Base-by-base conservation (phyloP, 2,888 invertebrate species). In the Pecten maximus region DNA sequence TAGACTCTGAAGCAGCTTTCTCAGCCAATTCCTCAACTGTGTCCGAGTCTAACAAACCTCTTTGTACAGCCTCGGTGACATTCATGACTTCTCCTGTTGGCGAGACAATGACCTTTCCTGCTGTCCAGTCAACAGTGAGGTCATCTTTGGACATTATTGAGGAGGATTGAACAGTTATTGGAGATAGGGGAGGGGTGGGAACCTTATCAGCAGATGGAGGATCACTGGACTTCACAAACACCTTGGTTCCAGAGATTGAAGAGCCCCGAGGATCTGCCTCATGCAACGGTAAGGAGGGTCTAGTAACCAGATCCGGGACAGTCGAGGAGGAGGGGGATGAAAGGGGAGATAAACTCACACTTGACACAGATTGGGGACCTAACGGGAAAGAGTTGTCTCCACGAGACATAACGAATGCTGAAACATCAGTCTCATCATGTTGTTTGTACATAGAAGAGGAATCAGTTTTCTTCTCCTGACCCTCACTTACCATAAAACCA, bases 11-110 rank as follows among this genome's bases (percentile, higher is more conserved):
- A 19, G 91, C 89, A 35, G 93, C 91, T 16, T 91, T 91, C 86
- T 92, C 93, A 15, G 95, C 96, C n/a, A 95, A 91, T 97, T 96
- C 98, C 97, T 88, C 98, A 12, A 95, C 98, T 48, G 98, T 97
- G 91, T 97, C 97, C 0, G 98, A 97, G 96, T 98, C 98, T 95
- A 98, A 90, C 40, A 95, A 90, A 0, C 96, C 96, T 91, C 93
- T 94, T 91, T 95, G 94, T 0, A 98, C 98, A 10, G 98, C 98
- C 97, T 98, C 98, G 3, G 98, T 98, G 28, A 98, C 98, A 87
- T 98, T 98, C 97, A 98, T 96, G 95, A 98, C 98, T 96, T 98
- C 98, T 96, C 98, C 98, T 90, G 98, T 96, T 74, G 94, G 87
- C 87, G 94, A 94, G 95, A 99, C 98, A 92, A 98, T 97, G 23